phyloP scores from a whole-genome alignment of 2,797 vertebrate genomes.

The Zenarchopterus dispar region DNA sequence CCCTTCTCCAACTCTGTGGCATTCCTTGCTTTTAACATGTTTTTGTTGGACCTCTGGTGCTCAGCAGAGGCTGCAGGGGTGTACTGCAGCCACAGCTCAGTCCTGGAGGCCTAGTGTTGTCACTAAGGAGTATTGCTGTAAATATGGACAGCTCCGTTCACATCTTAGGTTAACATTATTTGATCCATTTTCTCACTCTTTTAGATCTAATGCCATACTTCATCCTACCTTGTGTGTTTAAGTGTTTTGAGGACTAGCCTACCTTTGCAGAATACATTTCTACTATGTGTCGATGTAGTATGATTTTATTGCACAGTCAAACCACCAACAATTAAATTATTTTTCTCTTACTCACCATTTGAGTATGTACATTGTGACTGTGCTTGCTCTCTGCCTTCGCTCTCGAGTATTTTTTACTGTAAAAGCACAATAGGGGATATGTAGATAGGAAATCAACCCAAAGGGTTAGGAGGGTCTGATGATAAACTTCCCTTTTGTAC shows the following conservation, averaged over 20 bases:
- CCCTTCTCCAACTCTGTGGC: conserved; percentile 52
- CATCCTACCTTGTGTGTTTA: conserved; percentile 46
- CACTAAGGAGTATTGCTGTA: conserved; percentile 65
- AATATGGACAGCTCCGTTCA: conserved; percentile 54
- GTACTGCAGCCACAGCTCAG: conserved; percentile 4
- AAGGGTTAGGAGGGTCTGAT: conserved; percentile 58
- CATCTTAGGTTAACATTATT: conserved; percentile 47
- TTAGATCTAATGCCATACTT: conserved; percentile 20
- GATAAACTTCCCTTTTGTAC: conserved; percentile 53
- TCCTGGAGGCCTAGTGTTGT: conserved; percentile 23
- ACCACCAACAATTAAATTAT: conserved; percentile 31
- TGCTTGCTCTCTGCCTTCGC: conserved; percentile 39
- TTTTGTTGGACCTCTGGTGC: conserved; percentile 29
- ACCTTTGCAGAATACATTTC: conserved; percentile 56
- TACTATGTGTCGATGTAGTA: conserved; percentile 49
- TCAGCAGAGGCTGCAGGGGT: conserved; percentile 21
- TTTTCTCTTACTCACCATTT: conserved; percentile 24
- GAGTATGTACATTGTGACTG: conserved; percentile 33
- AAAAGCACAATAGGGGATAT: conserved; percentile 60
- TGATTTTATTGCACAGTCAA: conserved; percentile 29
- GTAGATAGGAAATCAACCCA: conserved; percentile 42
- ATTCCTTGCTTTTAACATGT: conserved; percentile 43
- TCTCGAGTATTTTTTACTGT: conserved; percentile 61
- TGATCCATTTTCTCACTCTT: conserved; percentile 12
- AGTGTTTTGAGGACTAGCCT: conserved; percentile 71